Evolutionary conservation across 1,140 invertebrate species (phyloP), one percentile per base, ranked within the genome.

Genomic region (Sarcophaga peregrina): DNA sequence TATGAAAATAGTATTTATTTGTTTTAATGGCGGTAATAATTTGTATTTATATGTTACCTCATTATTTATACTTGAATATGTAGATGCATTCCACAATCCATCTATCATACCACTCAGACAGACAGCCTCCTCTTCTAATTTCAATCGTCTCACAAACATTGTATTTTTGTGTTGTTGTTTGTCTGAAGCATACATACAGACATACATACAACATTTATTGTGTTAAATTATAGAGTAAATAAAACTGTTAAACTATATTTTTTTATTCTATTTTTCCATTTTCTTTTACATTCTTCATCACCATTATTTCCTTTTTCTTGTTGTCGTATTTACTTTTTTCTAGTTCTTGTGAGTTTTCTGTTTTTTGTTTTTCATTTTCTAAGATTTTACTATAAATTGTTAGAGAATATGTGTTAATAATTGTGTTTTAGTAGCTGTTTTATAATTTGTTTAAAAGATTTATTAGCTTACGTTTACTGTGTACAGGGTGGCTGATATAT

Each of bases 11-110:
- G 20, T 20, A 68, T 68, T 68, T 68, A 68, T 68, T 37, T 37
- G 20, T 20, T 68, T 68, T 68, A 68, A 68, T 68, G 62, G 17
- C 20, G 62, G 62, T 25, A 68, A 68, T 68, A 68, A 68, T 68
- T 68, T 20, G 20, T 68, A 68, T 68, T 68, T n/a, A 68, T 20
- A 68, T 68, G 17, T 68, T 68, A 68, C 62, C 62, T 68, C 62
- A 68, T 68, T 17, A 68, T 68, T 17, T 68, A 20, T 68, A 68
- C 17, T 68, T 68, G 62, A 68, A 68, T 68, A 37, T 37, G 25
- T 37, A 37, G 25, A 37, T 37, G 4, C 25, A 37, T 37, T 2
- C 25, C 25, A 37, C 4, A 1, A 37, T 37, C 25, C 25, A 37
- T 37, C 25, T 37, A 37, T 37, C 25, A 37, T 2, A 37, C 25